phyloP scores from a whole-genome alignment of 2,888 invertebrate genomes.

The Cordilura impudica region DNA sequence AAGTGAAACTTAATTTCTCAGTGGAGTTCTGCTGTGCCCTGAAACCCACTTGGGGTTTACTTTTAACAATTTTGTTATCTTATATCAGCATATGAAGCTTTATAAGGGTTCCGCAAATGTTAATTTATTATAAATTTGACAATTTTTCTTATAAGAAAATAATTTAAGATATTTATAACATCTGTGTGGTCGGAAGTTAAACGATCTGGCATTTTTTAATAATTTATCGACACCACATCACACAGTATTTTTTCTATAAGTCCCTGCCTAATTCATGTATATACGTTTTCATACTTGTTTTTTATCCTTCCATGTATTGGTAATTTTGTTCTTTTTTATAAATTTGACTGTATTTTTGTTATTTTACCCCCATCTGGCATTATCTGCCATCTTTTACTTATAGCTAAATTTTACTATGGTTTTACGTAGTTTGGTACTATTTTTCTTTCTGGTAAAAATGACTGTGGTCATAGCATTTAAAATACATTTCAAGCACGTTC shows the following conservation, averaged over 20 bases:
- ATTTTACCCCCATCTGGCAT: neutral
- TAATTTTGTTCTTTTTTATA: neutral
- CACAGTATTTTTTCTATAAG: neutral
- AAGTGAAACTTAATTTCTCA: no score
- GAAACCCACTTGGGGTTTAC: no score
- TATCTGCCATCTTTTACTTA: conserved; percentile 11
- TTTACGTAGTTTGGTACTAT: neutral
- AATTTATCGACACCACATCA: neutral
- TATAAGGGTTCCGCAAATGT: no score
- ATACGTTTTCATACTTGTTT: neutral
- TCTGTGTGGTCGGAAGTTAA: no score
- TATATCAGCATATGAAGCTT: no score
- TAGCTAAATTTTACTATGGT: conserved; percentile 34
- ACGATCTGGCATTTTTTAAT: no score
- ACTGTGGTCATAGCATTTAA: conserved; percentile 50
- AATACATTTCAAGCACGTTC: conserved; percentile 33
- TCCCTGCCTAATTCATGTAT: neutral
- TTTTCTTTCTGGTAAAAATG: conserved; percentile 34
- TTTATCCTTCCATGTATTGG: neutral
- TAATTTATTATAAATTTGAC: no score
- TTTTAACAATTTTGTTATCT: no score
- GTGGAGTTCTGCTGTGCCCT: no score
- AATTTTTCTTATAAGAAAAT: no score
- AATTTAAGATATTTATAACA: no score
- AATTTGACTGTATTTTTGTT: neutral